Conservation (phyloP, 2,113 vertebrate genomes). For the Meleagris gallopavo region DNA sequence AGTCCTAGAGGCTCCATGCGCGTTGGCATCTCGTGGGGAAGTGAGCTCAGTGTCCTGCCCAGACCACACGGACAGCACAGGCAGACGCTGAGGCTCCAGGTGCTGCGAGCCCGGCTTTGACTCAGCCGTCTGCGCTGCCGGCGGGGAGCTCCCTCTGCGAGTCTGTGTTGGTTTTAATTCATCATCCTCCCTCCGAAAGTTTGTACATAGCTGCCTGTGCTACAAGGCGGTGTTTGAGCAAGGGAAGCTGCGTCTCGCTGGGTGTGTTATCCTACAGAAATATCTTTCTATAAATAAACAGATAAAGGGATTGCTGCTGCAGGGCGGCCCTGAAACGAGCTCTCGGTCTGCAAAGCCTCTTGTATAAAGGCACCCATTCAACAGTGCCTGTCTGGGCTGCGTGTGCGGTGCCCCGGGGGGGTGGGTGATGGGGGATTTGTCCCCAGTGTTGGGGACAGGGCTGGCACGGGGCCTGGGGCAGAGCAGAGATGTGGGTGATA, state of each 20-base stretch:
- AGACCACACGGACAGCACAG: not conserved
- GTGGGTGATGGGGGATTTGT: not conserved
- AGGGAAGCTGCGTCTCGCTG: not conserved
- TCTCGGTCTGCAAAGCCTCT: not conserved
- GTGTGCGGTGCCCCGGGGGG: not conserved
- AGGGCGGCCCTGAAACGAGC: not conserved
- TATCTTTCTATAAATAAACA: not conserved
- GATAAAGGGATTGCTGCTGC: not conserved
- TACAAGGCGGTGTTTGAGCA: rapidly evolving
- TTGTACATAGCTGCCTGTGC: not conserved
- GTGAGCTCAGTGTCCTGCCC: not conserved
- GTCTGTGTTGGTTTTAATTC: not conserved
- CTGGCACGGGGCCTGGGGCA: not conserved
- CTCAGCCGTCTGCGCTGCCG: not conserved
- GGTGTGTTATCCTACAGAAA: not conserved
- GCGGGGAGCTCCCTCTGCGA: not conserved
- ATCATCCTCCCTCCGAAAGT: not conserved
- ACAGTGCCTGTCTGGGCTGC: not conserved
- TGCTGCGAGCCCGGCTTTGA: not conserved
- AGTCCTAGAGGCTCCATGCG: not conserved
- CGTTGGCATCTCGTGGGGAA: not conserved
- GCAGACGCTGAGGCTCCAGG: not conserved
- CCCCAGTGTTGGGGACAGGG: not conserved
- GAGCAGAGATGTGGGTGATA: not conserved
- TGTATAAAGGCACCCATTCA: not conserved